phyloP scores from a whole-genome alignment of 2,888 invertebrate species.

The Caenorhabditis angaria region DNA sequence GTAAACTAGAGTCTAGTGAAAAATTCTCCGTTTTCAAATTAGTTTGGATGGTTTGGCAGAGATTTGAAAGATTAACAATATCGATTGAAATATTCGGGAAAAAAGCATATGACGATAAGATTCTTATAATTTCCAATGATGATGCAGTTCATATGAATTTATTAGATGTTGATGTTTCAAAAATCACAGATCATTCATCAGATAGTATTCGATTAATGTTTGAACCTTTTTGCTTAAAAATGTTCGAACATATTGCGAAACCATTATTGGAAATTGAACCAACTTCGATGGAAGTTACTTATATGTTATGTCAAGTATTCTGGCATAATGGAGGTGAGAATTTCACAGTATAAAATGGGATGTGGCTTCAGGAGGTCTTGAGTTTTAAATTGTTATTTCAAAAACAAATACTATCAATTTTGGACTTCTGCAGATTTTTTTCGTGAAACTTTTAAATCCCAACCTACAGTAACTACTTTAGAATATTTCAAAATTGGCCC shows the following conservation, averaged over 20 bases:
- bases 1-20: constrained; percentile 30
- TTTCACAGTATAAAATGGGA: no score
- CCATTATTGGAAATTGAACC: constrained; percentile 43
- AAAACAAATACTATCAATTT: no score
- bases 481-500: no score
- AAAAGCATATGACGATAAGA: constrained; percentile 17
- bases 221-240: constrained; percentile 27
- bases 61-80: constrained; percentile 45
- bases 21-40: constrained; percentile 46
- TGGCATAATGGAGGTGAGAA: constrained; percentile 45
- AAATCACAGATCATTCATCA: constrained; percentile 37
- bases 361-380: no score
- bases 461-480: no score
- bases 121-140: background rate
- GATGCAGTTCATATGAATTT: constrained; percentile 29
- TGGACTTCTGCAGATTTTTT: no score
- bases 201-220: constrained; percentile 35
- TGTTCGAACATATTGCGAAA: constrained; percentile 39
- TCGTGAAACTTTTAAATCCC: no score
- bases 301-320: constrained; percentile 48
- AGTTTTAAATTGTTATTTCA: no score
- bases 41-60: constrained; percentile 38
- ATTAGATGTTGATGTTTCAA: constrained; percentile 41
- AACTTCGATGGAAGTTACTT: constrained; percentile 37
- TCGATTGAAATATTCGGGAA: constrained; percentile 41